These are phyloP conservation scores for Craseonycteris thonglongyai DNA, from an alignment of 2,113 vertebrate genomes.

Conservation along the genomic window DNA sequence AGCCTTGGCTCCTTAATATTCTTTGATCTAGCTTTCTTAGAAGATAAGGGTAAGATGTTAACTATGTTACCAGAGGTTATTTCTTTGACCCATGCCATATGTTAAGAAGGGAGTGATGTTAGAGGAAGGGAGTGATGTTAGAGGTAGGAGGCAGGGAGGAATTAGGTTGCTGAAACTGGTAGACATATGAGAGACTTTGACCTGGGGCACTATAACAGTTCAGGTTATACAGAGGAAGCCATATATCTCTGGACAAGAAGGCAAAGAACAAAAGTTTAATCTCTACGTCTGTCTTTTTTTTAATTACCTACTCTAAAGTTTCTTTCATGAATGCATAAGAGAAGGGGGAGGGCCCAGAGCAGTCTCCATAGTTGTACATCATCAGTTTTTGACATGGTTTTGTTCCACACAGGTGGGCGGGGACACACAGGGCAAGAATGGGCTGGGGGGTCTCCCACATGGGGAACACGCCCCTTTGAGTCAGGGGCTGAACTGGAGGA, in stretches of 20 bases:
- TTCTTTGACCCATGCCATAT: not conserved
- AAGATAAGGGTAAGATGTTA: not conserved
- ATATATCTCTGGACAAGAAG: not conserved
- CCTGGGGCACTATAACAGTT: not conserved
- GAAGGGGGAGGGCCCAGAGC: too few species aligned
- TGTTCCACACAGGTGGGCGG: too few species aligned
- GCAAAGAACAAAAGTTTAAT: constrained; percentile 5
- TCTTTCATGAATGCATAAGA: not conserved
- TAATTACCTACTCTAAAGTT: not conserved
- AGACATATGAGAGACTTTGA: not conserved
- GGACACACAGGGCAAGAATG: too few species aligned
- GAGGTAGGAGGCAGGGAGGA: not conserved
- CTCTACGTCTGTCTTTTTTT: not conserved
- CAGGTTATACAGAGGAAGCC: not conserved
- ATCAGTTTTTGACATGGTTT: too few species aligned
- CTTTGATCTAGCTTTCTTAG: not conserved
- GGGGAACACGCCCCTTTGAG: too few species aligned
- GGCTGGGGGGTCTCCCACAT: too few species aligned
- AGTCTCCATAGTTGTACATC: too few species aligned
- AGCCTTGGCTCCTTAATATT: not conserved
- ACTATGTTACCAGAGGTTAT: not conserved
- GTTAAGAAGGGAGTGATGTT: not conserved
- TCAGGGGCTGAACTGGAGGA: too few species aligned
- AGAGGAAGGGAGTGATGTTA: not conserved
- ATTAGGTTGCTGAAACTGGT: not conserved